Percentiles rank a stretch among this genome's conserved stretches.
Conservation (phyloP, 1,140 invertebrate genomes). For the Eueides isabella region DNA sequence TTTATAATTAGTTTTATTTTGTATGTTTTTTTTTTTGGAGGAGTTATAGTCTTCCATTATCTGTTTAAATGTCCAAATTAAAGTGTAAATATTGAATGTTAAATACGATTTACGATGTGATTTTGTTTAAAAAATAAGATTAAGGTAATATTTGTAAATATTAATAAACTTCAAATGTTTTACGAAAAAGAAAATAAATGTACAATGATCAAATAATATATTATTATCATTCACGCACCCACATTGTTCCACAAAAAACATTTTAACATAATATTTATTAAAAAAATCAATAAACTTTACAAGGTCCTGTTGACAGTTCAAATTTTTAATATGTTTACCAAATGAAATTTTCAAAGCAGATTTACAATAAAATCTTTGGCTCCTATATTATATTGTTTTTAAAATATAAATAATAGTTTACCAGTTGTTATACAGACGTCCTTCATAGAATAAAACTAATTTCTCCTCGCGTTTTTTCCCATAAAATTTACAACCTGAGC, state of each 20-base stretch:
- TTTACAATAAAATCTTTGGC: neutral
- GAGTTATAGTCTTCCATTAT: constrained; percentile 19
- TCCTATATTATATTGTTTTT: neutral
- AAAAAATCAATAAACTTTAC: constrained; percentile 2
- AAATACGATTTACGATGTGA: neutral
- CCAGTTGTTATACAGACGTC: constrained; percentile 41
- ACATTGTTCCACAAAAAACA: constrained; percentile 3
- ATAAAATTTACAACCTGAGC: constrained; percentile 75
- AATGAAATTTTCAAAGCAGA: constrained; percentile 9
- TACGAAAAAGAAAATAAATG: constrained; percentile 7
- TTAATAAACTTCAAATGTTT: neutral
- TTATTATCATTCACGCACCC: constrained; percentile 1
- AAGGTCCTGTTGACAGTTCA: neutral
- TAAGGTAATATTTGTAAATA: constrained; percentile 18
- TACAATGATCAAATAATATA: constrained; percentile 4
- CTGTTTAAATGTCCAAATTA: neutral
- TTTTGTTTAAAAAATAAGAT: neutral
- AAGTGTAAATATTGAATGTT: neutral
- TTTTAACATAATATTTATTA: constrained; percentile 5
- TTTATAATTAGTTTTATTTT: constrained; percentile 7
- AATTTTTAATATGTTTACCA: neutral
- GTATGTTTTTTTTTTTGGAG: constrained; percentile 9
- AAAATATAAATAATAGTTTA: constrained; percentile 39
- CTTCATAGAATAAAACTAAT: constrained; percentile 53
- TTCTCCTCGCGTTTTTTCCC: constrained; percentile 65